phyloP scores from a whole-genome alignment of 2,113 vertebrate species.

The Pollimyrus isidori region DNA sequence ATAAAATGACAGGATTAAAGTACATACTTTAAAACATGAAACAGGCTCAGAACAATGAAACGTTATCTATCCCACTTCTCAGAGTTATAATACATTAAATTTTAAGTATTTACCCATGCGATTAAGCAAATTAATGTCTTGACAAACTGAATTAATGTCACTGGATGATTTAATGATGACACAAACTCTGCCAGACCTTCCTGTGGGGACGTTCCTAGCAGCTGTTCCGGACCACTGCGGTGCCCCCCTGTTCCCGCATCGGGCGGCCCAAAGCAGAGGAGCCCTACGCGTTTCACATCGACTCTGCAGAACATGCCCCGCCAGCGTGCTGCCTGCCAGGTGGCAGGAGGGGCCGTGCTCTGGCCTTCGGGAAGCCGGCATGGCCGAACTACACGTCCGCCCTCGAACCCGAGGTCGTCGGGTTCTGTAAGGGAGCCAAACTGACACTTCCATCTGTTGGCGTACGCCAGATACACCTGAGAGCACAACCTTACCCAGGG shows the following conservation, averaged over 20 bases:
- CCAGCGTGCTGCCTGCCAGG: neutral
- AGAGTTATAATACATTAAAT: neutral
- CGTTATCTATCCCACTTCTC: neutral
- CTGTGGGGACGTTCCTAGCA: neutral
- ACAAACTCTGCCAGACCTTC: neutral
- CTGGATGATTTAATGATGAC: slow-evolving; percentile 4
- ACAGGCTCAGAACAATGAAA: neutral
- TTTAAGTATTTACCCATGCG: neutral
- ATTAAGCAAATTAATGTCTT: slow-evolving; percentile 6
- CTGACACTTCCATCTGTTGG: neutral
- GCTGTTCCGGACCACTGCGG: slow-evolving; percentile 1
- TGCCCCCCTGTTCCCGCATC: neutral
- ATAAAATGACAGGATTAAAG: neutral
- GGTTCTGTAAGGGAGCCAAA: neutral
- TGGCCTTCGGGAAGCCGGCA: neutral
- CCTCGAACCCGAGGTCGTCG: neutral
- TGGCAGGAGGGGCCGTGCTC: neutral
- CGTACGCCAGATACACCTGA: neutral
- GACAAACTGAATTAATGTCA: slow-evolving; percentile 6
- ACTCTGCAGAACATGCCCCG: neutral
- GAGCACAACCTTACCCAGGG: neutral
- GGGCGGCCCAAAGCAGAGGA: neutral
- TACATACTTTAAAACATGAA: neutral
- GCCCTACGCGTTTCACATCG: neutral
- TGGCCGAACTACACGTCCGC: neutral